Evolutionary conservation across 2,888 invertebrate genomes (phyloP).

Genomic region (Cactoblastis cactorum): DNA sequence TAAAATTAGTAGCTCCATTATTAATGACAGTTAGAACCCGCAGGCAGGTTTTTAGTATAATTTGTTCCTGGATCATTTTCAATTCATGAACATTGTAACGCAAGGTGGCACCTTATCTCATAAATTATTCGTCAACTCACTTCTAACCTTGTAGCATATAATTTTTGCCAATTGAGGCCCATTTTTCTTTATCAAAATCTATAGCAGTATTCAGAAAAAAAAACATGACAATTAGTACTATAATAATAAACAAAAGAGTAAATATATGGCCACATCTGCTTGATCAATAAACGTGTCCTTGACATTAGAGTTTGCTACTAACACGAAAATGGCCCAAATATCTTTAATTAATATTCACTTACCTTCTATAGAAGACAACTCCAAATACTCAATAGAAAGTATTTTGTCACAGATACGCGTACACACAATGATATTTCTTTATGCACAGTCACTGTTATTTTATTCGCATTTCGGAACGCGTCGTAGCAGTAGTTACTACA

Average conservation of each 20-base stretch:
- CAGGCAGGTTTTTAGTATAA: conserved; percentile 22
- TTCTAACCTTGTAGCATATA: conserved; percentile 50
- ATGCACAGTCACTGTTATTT: conserved; percentile 48
- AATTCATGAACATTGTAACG: conserved; percentile 39
- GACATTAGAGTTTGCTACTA: conserved; percentile 55
- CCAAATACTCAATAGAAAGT: conserved; percentile 29
- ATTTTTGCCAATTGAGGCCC: conserved; percentile 37
- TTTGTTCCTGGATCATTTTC: conserved; percentile 23
- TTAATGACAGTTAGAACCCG: conserved; percentile 13
- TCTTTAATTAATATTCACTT: conserved; percentile 53
- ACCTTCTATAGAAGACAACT: conserved; percentile 45
- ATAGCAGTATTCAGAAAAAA: not conserved
- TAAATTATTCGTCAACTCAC: conserved; percentile 60
- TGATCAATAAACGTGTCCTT: conserved; percentile 73
- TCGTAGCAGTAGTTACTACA: conserved; percentile 46
- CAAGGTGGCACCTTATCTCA: conserved; percentile 54
- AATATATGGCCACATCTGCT: conserved; percentile 29
- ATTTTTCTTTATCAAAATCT: not conserved
- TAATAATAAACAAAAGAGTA: conserved; percentile 21
- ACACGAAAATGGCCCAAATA: conserved; percentile 41
- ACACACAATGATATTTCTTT: conserved; percentile 41
- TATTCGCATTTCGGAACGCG: conserved; percentile 25
- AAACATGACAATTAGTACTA: not conserved
- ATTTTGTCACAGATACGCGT: conserved; percentile 37
- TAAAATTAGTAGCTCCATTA: conserved; percentile 8